Evolutionary conservation across 1,140 invertebrate genomes (phyloP).

Genomic region (Lasioglossum baleicum): DNA sequence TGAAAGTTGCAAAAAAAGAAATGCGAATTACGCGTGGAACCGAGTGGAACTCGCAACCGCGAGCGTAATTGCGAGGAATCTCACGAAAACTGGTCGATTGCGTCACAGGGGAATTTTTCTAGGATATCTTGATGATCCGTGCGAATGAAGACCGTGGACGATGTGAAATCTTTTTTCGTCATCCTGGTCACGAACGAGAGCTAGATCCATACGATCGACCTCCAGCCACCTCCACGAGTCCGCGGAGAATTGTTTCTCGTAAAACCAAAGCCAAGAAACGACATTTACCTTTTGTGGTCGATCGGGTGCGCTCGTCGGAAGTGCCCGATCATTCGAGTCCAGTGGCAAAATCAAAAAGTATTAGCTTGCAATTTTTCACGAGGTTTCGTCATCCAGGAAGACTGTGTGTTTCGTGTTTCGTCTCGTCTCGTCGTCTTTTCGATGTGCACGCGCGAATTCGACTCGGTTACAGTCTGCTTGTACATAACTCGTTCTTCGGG

Average conservation of each 20-base stretch:
- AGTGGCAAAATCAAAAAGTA: too few relatives aligned
- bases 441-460: too few relatives aligned
- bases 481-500: too few relatives aligned
- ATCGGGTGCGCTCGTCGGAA: conserved; percentile 30
- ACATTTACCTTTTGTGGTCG: conserved; percentile 64
- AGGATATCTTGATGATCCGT: not conserved
- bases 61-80: not conserved
- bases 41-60: not conserved
- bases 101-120: not conserved
- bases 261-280: conserved; percentile 56
- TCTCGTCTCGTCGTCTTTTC: too few relatives aligned
- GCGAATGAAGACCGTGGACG: conserved; percentile 31
- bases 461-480: too few relatives aligned
- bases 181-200: conserved; percentile 71
- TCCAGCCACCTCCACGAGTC: conserved; percentile 57
- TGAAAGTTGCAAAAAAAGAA: too few relatives aligned
- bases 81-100: not conserved
- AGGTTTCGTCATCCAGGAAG: not conserved
- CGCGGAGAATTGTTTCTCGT: conserved; percentile 44
- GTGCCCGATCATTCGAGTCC: not conserved
- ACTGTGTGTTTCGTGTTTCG: not conserved
- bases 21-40: too few relatives aligned
- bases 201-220: conserved; percentile 73
- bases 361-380: too few relatives aligned
- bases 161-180: conserved; percentile 55